Evolutionary conservation across 2,888 invertebrate species (phyloP), one percentile per base, ranked within the genome.

Genomic region (Epirrhoe alternata): DNA sequence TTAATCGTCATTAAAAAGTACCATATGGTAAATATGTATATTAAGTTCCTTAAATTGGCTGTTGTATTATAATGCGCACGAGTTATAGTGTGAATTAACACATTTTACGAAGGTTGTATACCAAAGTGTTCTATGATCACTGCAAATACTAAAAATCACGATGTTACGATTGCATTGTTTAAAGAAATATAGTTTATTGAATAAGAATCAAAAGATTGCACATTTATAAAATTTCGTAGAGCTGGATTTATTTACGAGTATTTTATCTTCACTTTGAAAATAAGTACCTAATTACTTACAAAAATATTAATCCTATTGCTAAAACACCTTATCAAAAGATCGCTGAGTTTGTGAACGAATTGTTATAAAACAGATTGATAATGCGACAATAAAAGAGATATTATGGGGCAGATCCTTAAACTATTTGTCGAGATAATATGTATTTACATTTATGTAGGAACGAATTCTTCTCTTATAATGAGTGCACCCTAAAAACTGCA

Each of bases 21-120:
- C 24, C 42, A 17, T n/a, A 45, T 10, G 42, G 54, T 52, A 59
- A 47, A 47, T 6, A n/a, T 42, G 64, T 70, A 74, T 79, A 10
- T 12, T 42, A 12, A 42, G 81, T 83, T 85, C 80, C 79, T 84
- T 68, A 71, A 72, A 71, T 81, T 71, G 78, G 75, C 77, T 78
- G 66, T 72, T 14, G 10, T 45, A 45, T 12, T 6, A 6, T 35
- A 35, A 10, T 47, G 16, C 14, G 72, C 71, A 74, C 76, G 73
- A 73, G 71, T 76, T 76, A 62, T 76, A 70, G 63, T 73, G 73
- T 74, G 73, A 75, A 52, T 55, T 75, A 74, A 70, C 63, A 74
- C 70, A 70, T 74, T 71, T 62, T 33, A 58, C 24, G 45, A 77
- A 80, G 74, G 76, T 77, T 80, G 75, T 77, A 64, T 75, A 77